A percentile compares a stretch with the other conserved stretches of the same genome.
phyloP scores from a whole-genome alignment of 1,140 invertebrate species.

The Nymphalis io region DNA sequence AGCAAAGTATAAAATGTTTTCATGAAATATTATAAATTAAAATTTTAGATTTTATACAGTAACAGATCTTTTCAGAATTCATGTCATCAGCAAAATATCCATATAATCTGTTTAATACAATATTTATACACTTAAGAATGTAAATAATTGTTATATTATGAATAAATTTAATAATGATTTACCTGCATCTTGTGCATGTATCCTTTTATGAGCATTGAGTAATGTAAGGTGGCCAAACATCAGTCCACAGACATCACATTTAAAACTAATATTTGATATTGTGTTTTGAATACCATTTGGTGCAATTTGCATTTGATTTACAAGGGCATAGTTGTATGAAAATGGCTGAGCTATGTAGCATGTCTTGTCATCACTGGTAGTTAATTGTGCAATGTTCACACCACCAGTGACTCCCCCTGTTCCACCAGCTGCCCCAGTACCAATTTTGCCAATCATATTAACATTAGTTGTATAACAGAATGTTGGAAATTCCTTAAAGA shows the following conservation, averaged over 20 bases:
- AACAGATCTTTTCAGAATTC: too few relatives aligned
- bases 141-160: background rate
- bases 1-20: too few relatives aligned
- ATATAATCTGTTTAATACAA: too few relatives aligned
- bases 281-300: slow-evolving; percentile 83
- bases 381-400: slow-evolving; percentile 84
- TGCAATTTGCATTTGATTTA: slow-evolving; percentile 84
- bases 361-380: slow-evolving; percentile 83
- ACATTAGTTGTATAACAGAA: slow-evolving; percentile 86
- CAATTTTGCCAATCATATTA: slow-evolving; percentile 84
- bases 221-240: slow-evolving; percentile 90
- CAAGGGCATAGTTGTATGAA: slow-evolving; percentile 85
- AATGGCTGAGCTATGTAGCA: slow-evolving; percentile 87
- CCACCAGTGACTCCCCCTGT: slow-evolving; percentile 78
- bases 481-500: slow-evolving; percentile 82
- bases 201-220: slow-evolving; percentile 90
- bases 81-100: too few relatives aligned
- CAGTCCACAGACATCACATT: slow-evolving; percentile 91
- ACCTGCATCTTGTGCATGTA: slow-evolving; percentile 84
- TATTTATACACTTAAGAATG: too few relatives aligned
- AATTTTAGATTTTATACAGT: too few relatives aligned
- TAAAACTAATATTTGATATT: slow-evolving; percentile 90
- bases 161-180: slow-evolving; percentile 19
- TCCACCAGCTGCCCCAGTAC: slow-evolving; percentile 70
- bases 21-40: too few relatives aligned